These are phyloP conservation scores for Acrocyrtus sp. DNA, from an alignment of 2,888 invertebrate genomes.

Conservation along the genomic window DNA sequence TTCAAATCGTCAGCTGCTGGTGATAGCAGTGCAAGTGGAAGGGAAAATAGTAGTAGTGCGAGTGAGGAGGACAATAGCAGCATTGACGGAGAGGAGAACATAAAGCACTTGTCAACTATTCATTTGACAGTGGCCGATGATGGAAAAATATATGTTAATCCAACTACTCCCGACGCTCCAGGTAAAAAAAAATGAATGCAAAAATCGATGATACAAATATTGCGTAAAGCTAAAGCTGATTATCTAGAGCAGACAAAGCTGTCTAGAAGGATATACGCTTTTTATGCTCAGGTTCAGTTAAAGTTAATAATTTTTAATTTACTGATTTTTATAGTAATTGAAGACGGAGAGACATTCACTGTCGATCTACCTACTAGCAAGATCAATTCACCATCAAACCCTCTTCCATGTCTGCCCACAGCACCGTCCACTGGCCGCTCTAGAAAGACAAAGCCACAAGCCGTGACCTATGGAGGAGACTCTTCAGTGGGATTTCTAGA, in stretches of 20 bases:
- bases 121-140: conserved; percentile 87
- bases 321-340: conserved; percentile 18
- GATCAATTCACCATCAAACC: conserved; percentile 54
- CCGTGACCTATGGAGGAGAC: conserved; percentile 44
- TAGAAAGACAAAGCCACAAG: conserved; percentile 57
- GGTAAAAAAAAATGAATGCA: conserved; percentile 31
- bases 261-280: too few species aligned
- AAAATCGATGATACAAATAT: not conserved
- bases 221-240: too few species aligned
- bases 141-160: conserved; percentile 84
- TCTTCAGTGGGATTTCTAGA: conserved; percentile 38
- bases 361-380: conserved; percentile 57
- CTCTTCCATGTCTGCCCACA: conserved; percentile 47
- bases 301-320: not conserved
- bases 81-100: conserved; percentile 6
- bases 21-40: conserved; percentile 1
- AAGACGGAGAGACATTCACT: conserved; percentile 43
- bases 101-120: conserved; percentile 41
- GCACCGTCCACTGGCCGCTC: conserved; percentile 33
- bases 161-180: conserved; percentile 64
- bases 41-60: conserved; percentile 4
- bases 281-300: not conserved
- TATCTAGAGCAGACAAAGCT: too few species aligned
- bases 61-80: conserved; percentile 23
- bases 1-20: conserved; percentile 6